phyloP scores from a whole-genome alignment of 1,140 invertebrate species.

The Papilio machaon region DNA sequence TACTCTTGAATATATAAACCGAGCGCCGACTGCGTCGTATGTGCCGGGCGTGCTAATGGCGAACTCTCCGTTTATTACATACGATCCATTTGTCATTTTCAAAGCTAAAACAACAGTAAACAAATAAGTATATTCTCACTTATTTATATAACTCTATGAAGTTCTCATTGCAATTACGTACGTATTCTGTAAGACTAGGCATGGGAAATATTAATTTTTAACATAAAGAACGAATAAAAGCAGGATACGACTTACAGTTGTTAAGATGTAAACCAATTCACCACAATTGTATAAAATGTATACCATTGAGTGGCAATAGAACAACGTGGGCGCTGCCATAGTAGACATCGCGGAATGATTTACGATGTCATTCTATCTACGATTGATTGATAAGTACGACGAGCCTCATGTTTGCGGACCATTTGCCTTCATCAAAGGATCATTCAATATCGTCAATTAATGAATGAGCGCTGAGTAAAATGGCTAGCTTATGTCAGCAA shows the following conservation, averaged over 20 bases:
- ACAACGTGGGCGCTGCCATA: slow-evolving; percentile 59
- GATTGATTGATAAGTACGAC: slow-evolving; percentile 70
- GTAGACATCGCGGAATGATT: slow-evolving; percentile 62
- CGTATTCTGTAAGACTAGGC: background rate
- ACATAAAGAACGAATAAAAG: background rate
- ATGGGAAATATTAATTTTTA: too few species aligned
- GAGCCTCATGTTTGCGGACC: slow-evolving; percentile 64
- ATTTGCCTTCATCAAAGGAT: slow-evolving; percentile 72
- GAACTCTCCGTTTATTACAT: slow-evolving; percentile 91
- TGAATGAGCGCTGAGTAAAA: slow-evolving; percentile 68
- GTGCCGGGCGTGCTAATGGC: slow-evolving; percentile 86
- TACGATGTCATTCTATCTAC: slow-evolving; percentile 55
- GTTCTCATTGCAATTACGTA: background rate
- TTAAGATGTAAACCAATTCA: background rate
- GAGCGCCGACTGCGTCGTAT: slow-evolving; percentile 89
- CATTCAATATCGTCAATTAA: slow-evolving; percentile 86
- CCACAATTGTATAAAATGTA: slow-evolving; percentile 26
- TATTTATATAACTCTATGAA: background rate
- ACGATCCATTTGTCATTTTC: slow-evolving; percentile 87
- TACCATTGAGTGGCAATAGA: slow-evolving; percentile 47
- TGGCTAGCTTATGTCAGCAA: slow-evolving; percentile 44
- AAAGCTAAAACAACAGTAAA: slow-evolving; percentile 83
- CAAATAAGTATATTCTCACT: background rate
- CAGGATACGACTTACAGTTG: background rate
- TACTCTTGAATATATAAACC: slow-evolving; percentile 88